Conservation (phyloP, 2,113 vertebrate species). For the Peromyscus leucopus region DNA sequence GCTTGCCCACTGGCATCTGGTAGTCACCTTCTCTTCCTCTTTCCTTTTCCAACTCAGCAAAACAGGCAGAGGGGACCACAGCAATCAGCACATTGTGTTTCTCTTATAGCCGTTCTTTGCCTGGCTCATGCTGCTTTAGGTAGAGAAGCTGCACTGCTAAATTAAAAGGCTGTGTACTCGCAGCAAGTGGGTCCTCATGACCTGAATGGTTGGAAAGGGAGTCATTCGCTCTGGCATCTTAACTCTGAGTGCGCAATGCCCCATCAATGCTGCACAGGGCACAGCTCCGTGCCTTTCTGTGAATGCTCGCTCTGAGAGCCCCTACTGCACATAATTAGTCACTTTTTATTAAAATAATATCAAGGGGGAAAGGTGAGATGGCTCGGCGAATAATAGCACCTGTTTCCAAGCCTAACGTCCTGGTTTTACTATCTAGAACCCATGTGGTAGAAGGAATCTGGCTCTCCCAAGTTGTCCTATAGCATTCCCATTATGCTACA, state of each 20-base stretch:
- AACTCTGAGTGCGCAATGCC: constrained; percentile 15
- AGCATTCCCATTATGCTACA: too few relatives aligned
- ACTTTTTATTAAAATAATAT: constrained; percentile 75
- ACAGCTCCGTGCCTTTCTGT: neutral
- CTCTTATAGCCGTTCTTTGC: constrained; percentile 68
- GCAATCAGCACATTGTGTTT: constrained; percentile 72
- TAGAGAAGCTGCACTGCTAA: constrained; percentile 73
- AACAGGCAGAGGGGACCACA: constrained; percentile 32
- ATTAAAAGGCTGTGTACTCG: constrained; percentile 79
- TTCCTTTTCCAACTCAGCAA: neutral
- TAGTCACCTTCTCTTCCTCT: neutral
- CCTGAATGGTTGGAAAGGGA: constrained; percentile 63
- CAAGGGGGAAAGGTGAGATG: neutral
- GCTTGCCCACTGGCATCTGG: neutral
- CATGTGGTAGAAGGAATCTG: neutral
- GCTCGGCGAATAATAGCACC: too few relatives aligned
- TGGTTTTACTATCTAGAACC: neutral
- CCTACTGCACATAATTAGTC: constrained; percentile 48
- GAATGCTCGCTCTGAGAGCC: neutral
- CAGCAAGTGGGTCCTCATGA: constrained; percentile 73
- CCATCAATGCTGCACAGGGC: neutral
- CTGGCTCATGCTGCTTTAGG: constrained; percentile 74
- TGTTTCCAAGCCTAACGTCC: neutral
- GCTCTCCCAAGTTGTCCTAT: neutral
- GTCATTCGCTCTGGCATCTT: constrained; percentile 68